Evolutionary conservation across 2,113 vertebrate species (phyloP).

Genomic region (Poecile atricapillus): DNA sequence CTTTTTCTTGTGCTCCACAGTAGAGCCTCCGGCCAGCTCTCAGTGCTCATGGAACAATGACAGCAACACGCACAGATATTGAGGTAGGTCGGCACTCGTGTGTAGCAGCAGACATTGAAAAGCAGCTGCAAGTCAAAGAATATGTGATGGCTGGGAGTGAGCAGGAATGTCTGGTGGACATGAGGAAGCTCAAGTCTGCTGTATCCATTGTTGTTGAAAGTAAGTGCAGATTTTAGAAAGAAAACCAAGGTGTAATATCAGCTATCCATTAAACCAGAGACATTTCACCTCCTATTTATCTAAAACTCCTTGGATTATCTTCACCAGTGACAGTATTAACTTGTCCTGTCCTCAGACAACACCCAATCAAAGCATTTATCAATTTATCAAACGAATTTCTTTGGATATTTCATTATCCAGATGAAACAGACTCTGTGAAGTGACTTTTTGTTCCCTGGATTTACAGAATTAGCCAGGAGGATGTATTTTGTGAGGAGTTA

Average conservation of each 20-base stretch:
- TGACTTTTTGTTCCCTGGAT: conserved; percentile 15
- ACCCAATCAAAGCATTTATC: not conserved
- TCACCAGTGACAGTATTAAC: conserved; percentile 5
- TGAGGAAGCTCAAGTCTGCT: not conserved
- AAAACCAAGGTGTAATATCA: not conserved
- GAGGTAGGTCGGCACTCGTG: not conserved
- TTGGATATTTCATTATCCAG: conserved; percentile 18
- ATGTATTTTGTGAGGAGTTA: not conserved
- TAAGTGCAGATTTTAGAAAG: not conserved
- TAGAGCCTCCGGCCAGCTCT: not conserved
- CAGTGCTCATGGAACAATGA: not conserved
- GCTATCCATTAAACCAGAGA: not conserved
- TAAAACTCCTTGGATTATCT: conserved; percentile 30
- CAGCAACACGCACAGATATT: not conserved
- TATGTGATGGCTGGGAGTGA: not conserved
- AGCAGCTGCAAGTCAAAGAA: not conserved
- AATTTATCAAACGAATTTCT: conserved; percentile 8
- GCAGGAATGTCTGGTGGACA: not conserved
- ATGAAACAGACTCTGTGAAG: not conserved
- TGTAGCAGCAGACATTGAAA: not conserved
- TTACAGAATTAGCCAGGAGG: not conserved
- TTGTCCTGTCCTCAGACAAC: conserved; percentile 17
- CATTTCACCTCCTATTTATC: not conserved
- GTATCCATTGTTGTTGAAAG: not conserved
- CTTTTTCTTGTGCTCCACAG: not conserved